These are phyloP conservation scores for Sitodiplosis mosellana DNA, from an alignment of 1,140 invertebrate genomes.

Conservation along the genomic window DNA sequence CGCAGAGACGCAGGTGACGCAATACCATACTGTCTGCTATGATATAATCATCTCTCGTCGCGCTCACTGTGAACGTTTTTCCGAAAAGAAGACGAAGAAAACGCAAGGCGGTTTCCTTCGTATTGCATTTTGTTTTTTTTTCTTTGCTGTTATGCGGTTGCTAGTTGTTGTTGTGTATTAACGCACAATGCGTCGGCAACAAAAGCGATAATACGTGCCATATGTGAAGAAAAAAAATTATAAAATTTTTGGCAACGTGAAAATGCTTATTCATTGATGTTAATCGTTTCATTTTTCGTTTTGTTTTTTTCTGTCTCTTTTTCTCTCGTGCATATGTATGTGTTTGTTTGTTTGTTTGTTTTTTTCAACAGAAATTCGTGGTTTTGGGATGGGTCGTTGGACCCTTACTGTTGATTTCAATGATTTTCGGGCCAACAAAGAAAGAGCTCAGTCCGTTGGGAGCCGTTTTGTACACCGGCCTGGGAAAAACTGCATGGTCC, in stretches of 20 bases:
- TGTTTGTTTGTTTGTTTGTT: too few species aligned
- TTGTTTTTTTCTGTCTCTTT: too few species aligned
- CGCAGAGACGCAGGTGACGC: too few species aligned
- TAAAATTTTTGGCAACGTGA: background rate
- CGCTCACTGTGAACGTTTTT: too few species aligned
- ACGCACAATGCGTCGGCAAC: too few species aligned
- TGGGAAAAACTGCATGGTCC: constrained; percentile 28
- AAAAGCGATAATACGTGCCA: background rate
- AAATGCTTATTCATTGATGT: background rate
- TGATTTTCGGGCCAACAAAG: constrained; percentile 25
- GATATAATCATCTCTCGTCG: too few species aligned
- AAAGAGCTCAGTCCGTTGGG: constrained; percentile 20
- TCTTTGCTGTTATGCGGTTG: too few species aligned
- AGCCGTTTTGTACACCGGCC: constrained; percentile 23
- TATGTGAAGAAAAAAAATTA: background rate
- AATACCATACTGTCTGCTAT: too few species aligned
- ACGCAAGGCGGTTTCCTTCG: background rate
- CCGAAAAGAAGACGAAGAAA: too few species aligned
- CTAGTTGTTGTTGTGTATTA: too few species aligned
- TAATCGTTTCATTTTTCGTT: too few species aligned
- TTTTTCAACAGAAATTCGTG: constrained; percentile 16
- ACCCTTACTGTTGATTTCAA: constrained; percentile 22
- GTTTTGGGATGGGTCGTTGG: constrained; percentile 21
- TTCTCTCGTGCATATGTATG: too few species aligned
- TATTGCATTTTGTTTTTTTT: constrained; percentile 1